Evolutionary conservation across 2,113 vertebrate genomes (phyloP), one percentile per base, ranked within the genome.

Genomic region (Numenius arquata): DNA sequence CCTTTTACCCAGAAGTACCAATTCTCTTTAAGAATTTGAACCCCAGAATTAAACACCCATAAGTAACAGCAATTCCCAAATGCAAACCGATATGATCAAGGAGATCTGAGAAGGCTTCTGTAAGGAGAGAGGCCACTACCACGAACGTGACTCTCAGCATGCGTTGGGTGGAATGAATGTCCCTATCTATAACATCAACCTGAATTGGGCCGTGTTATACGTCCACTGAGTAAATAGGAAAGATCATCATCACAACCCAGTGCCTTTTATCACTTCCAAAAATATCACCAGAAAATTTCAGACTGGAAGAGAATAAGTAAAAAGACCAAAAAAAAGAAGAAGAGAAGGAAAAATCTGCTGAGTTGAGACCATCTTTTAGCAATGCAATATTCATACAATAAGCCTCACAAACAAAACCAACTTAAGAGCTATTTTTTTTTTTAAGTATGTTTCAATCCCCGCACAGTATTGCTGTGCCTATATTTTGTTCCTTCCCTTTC

Each of bases 71-170:
- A 55, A 4, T 11, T 68, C 55, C 53, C 36, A 70, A 36, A 15
- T 2, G 6, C 17, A 45, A 25, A 36, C 16, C 29, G 9, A 3
- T 14, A 61, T 1, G 32, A 32, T 32, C n/a, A 38, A 25, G 30
- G 38, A 88, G 45, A 52, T 11, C 40, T 3, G 26, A 59, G 50
- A 36, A 65, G 5, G 38, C 10, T 6, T 14, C 9, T 29, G 13
- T 25, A 47, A 78, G 0, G 7, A 29, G 30, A 63, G 29, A 53
- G 12, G 43, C 15, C 16, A 1, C 40, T 38, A 52, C 26, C 25
- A 36, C 1, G 26, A 66, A 45, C 0, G 0, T 2, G 5, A 26
- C 29, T 27, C 40, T 56, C 1, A 0, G 32, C 14, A 19, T 8
- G 13, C 0, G 2, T 7, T 3, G 3, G 13, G 18, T 48, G 6